phyloP scores from a whole-genome alignment of 2,888 invertebrate species.

The Osedax frankpressi region DNA sequence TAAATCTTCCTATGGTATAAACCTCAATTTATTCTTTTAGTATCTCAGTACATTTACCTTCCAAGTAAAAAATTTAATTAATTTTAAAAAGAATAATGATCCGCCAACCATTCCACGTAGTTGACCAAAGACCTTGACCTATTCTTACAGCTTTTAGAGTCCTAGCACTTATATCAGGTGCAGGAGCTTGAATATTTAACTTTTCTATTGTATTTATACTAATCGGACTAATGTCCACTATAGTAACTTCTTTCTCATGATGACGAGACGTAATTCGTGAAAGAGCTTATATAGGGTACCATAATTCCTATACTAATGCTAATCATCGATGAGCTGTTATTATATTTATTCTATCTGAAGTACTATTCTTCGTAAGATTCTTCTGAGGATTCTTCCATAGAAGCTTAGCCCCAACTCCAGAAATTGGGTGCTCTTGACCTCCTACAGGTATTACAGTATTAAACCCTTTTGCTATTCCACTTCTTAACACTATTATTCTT shows the following conservation, averaged over 20 bases:
- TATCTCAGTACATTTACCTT: constrained; percentile 27
- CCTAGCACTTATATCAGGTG: constrained; percentile 28
- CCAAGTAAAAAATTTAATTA: constrained; percentile 25
- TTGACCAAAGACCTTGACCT: constrained; percentile 34
- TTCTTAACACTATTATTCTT: constrained; percentile 62
- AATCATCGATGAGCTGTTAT: constrained; percentile 61
- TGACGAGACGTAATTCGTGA: constrained; percentile 52
- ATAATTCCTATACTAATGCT: constrained; percentile 53
- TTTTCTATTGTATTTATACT: constrained; percentile 18
- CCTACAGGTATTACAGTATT: constrained; percentile 55
- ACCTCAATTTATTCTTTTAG: constrained; percentile 23
- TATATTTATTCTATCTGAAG: constrained; percentile 61
- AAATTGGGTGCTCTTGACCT: constrained; percentile 56
- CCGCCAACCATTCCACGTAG: constrained; percentile 30
- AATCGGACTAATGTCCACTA: constrained; percentile 27
- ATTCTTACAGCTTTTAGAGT: constrained; percentile 29
- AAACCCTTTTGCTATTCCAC: constrained; percentile 59
- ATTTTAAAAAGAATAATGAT: constrained; percentile 23
- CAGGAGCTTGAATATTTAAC: constrained; percentile 28
- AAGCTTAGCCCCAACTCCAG: constrained; percentile 51
- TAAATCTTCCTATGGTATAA: constrained; percentile 24
- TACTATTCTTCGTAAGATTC: constrained; percentile 55
- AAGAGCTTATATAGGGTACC: constrained; percentile 57
- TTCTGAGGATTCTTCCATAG: constrained; percentile 55
- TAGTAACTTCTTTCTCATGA: constrained; percentile 31